Conservation (phyloP, 2,797 vertebrate species). For the Nasua narica region DNA sequence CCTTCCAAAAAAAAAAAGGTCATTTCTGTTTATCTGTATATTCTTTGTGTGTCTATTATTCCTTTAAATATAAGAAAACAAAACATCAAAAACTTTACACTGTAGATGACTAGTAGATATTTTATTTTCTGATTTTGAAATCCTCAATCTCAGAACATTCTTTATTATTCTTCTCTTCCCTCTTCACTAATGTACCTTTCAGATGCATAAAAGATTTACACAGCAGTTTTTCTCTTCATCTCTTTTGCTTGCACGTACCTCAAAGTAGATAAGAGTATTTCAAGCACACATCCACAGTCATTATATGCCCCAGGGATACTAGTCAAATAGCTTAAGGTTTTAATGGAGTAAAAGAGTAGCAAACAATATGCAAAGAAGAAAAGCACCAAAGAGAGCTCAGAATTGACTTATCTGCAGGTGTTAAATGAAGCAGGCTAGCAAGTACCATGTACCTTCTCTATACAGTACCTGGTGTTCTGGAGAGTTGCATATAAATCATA, state of each 20-base stretch:
- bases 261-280: conserved; percentile 43
- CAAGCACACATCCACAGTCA: conserved; percentile 13
- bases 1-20: background rate
- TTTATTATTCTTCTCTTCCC: background rate
- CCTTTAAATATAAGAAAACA: background rate
- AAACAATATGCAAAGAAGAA: conserved; percentile 19
- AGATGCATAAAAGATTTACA: conserved; percentile 50
- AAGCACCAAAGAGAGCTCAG: background rate
- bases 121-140: conserved; percentile 59
- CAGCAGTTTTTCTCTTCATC: conserved; percentile 38
- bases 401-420: background rate
- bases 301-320: conserved; percentile 42
- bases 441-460: background rate
- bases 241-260: background rate
- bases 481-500: background rate
- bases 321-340: conserved; percentile 45
- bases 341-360: conserved; percentile 42
- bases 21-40: background rate
- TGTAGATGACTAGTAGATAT: background rate
- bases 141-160: background rate
- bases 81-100: background rate
- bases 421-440: background rate
- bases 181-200: background rate
- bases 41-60: background rate
- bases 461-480: background rate